Evolutionary conservation across 2,888 invertebrate genomes (phyloP).

Genomic region (Apamea anceps): DNA sequence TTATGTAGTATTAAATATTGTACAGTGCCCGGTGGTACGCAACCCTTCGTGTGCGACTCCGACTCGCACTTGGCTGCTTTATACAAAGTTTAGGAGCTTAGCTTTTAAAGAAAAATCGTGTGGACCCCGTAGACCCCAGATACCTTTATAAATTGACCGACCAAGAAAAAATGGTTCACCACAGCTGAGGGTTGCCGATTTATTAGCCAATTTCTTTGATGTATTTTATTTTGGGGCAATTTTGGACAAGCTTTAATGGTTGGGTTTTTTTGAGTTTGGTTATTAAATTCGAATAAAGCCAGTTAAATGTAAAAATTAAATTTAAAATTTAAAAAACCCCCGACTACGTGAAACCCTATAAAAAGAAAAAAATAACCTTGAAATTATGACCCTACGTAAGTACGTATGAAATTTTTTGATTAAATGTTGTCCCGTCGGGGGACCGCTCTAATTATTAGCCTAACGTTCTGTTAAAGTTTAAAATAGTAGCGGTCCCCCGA

Average conservation of each 20-base stretch:
- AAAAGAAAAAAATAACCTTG: too few species aligned
- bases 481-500: too few species aligned
- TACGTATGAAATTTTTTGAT: too few species aligned
- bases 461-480: too few species aligned
- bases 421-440: too few species aligned
- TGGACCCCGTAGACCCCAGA: slow-evolving; percentile 15
- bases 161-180: slow-evolving; percentile 48
- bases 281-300: background rate
- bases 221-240: slow-evolving; percentile 32
- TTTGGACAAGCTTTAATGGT: slow-evolving; percentile 17
- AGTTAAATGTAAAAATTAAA: too few species aligned
- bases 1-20: background rate
- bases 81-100: slow-evolving; percentile 43
- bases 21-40: background rate
- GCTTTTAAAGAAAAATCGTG: slow-evolving; percentile 63
- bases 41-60: background rate
- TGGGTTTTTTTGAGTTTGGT: background rate
- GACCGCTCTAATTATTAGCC: too few species aligned
- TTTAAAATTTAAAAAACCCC: too few species aligned
- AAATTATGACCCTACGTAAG: too few species aligned
- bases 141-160: background rate
- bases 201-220: slow-evolving; percentile 44
- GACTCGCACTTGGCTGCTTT: background rate
- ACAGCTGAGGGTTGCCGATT: slow-evolving; percentile 48
- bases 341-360: too few species aligned